Conservation (phyloP, 35 echinoderm and acorn worm species). For the Stichopus chloronotus region DNA sequence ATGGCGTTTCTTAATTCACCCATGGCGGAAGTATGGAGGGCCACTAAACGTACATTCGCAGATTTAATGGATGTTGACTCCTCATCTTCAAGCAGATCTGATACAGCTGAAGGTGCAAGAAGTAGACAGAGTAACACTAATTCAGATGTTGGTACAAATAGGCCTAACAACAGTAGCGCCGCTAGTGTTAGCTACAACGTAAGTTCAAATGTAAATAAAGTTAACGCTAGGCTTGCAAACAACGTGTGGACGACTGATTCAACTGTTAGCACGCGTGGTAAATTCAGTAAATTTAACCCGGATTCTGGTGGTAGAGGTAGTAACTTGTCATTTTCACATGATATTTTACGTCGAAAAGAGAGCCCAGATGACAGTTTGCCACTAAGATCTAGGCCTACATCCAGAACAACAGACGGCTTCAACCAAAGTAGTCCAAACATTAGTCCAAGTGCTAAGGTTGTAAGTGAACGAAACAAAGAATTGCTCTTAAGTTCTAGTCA, state of each 20-base stretch:
- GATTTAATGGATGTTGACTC: constrained; percentile 76
- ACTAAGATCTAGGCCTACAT: background rate
- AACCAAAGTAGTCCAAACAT: background rate
- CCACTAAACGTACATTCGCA: constrained; percentile 77
- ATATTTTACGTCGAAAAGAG: background rate
- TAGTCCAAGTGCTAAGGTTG: background rate
- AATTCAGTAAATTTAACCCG: background rate
- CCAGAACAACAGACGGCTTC: background rate
- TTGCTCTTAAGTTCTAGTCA: background rate
- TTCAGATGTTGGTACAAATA: background rate
- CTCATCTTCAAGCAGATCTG: background rate
- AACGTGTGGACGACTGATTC: background rate
- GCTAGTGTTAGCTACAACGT: background rate
- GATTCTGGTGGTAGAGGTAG: background rate
- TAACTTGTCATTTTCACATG: background rate
- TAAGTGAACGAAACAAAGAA: constrained; percentile 1
- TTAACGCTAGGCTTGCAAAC: background rate
- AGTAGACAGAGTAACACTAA: background rate
- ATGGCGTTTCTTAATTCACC: constrained; percentile 90
- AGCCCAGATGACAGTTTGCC: background rate
- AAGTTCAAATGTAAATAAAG: background rate
- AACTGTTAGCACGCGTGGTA: background rate
- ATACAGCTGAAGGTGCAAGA: background rate
- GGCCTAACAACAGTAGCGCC: background rate
- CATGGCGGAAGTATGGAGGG: constrained; percentile 88